These are phyloP conservation scores for Andrena camellia DNA, from an alignment of 2,888 invertebrate species.

Conservation along the genomic window DNA sequence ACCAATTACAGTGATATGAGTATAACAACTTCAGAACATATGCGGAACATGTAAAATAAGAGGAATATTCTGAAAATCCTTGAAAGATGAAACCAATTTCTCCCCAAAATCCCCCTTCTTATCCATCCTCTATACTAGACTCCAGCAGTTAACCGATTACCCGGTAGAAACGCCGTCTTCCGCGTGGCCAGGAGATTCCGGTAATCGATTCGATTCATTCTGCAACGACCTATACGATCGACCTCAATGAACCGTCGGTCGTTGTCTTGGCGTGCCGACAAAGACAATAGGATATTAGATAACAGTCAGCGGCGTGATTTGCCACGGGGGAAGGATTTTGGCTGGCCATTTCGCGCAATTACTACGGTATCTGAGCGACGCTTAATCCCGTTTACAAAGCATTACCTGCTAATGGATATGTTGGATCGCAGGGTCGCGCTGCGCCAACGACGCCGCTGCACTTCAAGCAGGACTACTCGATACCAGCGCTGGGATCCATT, in stretches of 20 bases:
- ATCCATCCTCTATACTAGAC: no score
- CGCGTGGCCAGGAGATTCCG: background rate
- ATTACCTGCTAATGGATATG: slow-evolving; percentile 78
- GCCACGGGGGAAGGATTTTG: slow-evolving; percentile 69
- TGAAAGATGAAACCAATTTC: no score
- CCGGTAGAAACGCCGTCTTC: background rate
- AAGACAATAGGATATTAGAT: slow-evolving; percentile 62
- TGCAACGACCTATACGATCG: background rate
- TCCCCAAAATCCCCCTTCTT: no score
- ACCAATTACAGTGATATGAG: no score
- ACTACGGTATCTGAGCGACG: slow-evolving; percentile 72
- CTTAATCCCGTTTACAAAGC: slow-evolving; percentile 79
- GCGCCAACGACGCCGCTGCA: slow-evolving; percentile 19
- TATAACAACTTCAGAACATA: no score
- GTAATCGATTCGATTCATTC: background rate
- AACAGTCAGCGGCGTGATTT: slow-evolving; percentile 57
- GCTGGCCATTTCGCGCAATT: slow-evolving; percentile 73
- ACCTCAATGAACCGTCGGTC: slow-evolving; percentile 11
- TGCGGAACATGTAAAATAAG: no score
- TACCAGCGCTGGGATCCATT: slow-evolving; percentile 38
- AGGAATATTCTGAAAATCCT: no score
- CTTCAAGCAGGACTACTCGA: slow-evolving; percentile 35
- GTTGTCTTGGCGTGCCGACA: slow-evolving; percentile 27
- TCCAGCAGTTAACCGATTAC: background rate
- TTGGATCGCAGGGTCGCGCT: slow-evolving; percentile 39